Base-by-base conservation (phyloP, 2,888 invertebrate species). In the Synergus japonicus region DNA sequence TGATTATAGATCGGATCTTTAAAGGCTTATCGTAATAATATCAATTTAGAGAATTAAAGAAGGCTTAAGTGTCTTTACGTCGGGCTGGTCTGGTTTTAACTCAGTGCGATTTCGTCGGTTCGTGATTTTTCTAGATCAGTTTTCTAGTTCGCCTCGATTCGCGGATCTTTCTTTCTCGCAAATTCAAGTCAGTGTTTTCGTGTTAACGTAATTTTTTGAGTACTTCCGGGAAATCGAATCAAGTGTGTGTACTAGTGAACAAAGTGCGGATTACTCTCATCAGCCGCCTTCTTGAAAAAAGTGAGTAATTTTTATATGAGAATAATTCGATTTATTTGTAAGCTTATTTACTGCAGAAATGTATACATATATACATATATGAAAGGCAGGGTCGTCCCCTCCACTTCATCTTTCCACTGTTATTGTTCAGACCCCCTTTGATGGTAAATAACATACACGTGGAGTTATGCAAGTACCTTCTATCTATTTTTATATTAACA, bases 231-330 rank as follows among this genome's bases (percentile, higher is more conserved):
- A 37, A 64, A n/a, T 66, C 46, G 29, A 58, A 69, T 66, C 58
- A 37, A 79, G 79, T 81, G 79, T 43, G 78, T 67, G 67, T 65
- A 15, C 49, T 78, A 85, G 87, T 85, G 87, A 86, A 85, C 83
- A 86, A 84, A 86, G 86, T 86, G 86, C 85, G 83, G 85, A 87
- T 86, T 80, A 84, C 77, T 81, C 83, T 67, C 76, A 79, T 83
- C 87, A 84, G 86, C 85, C 5, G 37, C 37, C 37, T 37, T 37
- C 85, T 87, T 85, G 81, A 76, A 66, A 86, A 87, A 88, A 87
- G 90, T 90, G 83, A 88, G 89, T 89, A 86, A 76, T 13, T 1
- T 49, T 54, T 2, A n/a, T 2, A 0, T 54, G 54, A n/a, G 8
- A 18, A 8, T 0, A n/a, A 54, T n/a, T 54, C 8, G 54, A 54